A percentile compares a stretch with the other conserved stretches of the same genome.
Conservation (phyloP, 2,797 vertebrate species). For the Falco peregrinus region DNA sequence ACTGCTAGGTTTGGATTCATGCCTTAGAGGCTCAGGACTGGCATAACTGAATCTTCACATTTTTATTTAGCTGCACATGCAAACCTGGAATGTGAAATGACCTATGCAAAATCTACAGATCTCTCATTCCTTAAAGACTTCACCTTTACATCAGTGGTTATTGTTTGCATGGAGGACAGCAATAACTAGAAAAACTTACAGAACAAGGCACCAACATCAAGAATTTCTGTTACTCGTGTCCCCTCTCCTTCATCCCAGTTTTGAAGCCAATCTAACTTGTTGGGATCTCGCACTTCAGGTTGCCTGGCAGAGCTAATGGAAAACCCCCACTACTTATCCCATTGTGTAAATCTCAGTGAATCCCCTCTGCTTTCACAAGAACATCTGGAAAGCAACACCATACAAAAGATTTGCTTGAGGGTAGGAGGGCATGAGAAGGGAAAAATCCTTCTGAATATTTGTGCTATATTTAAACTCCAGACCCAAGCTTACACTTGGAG, state of each 20-base stretch:
- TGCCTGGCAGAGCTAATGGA: background rate
- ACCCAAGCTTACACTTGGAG: slow-evolving; percentile 39
- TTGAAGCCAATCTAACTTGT: background rate
- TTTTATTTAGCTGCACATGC: background rate
- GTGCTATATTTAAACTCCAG: slow-evolving; percentile 62
- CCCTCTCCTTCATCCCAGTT: background rate
- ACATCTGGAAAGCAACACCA: slow-evolving; percentile 54
- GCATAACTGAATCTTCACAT: background rate
- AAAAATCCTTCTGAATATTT: slow-evolving; percentile 45
- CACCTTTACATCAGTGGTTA: background rate
- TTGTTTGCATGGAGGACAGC: background rate
- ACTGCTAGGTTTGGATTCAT: background rate
- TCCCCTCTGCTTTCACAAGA: background rate
- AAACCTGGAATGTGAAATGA: background rate
- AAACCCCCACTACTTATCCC: background rate
- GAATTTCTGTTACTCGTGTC: background rate
- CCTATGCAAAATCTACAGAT: background rate
- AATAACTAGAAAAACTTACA: background rate
- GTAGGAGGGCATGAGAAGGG: slow-evolving; percentile 65
- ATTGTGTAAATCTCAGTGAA: background rate
- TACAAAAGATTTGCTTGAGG: slow-evolving; percentile 13
- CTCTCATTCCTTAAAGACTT: background rate
- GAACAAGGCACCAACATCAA: background rate
- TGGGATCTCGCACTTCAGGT: background rate
- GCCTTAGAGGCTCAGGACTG: background rate